Percentiles rank a stretch among this genome's conserved stretches.
These are phyloP conservation scores for Saturnia pavonia DNA, from an alignment of 2,888 invertebrate species.

Conservation along the genomic window DNA sequence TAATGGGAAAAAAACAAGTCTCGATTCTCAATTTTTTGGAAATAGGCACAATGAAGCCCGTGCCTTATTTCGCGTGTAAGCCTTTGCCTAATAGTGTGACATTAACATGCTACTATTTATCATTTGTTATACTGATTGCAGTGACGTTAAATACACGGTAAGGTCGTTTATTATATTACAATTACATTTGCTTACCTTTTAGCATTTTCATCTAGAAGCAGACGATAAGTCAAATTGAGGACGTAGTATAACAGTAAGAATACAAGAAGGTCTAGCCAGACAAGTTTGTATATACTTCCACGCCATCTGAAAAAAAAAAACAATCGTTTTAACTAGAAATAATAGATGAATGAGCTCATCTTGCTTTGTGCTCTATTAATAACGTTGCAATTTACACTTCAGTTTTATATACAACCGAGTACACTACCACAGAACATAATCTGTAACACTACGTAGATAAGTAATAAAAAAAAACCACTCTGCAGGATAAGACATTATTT, in stretches of 20 bases:
- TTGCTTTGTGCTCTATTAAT: not conserved
- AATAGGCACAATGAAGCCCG: not conserved
- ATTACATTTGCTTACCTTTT: constrained; percentile 82
- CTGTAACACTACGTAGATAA: not conserved
- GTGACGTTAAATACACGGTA: not conserved
- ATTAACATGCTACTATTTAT: not conserved
- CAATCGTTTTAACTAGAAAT: constrained; percentile 4
- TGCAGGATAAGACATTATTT: not conserved
- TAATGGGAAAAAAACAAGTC: not conserved
- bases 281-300: constrained; percentile 96
- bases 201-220: constrained; percentile 84
- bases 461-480: not conserved
- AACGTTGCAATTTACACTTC: not conserved
- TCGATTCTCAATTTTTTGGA: not conserved
- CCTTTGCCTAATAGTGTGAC: not conserved
- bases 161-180: not conserved
- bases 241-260: constrained; percentile 90
- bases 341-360: not conserved
- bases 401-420: not conserved
- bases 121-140: not conserved
- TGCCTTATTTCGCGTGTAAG: not conserved
- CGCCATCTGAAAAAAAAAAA: constrained; percentile 88
- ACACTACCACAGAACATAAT: no score
- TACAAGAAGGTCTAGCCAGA: constrained; percentile 93
- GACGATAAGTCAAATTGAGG: constrained; percentile 89